These are phyloP conservation scores for Campoplex capitator DNA, from an alignment of 2,888 invertebrate species.

Conservation along the genomic window DNA sequence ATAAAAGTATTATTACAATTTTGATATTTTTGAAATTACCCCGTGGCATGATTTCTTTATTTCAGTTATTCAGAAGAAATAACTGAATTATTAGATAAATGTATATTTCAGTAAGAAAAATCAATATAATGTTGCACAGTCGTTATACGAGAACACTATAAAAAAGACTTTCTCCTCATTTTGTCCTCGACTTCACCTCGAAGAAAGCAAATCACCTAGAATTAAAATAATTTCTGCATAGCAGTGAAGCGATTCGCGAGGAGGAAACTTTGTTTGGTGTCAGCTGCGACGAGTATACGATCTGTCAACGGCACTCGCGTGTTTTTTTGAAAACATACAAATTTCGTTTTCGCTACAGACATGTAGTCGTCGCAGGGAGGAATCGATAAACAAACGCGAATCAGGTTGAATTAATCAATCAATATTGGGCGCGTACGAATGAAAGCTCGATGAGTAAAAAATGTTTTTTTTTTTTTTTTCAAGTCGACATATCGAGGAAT, in stretches of 20 bases:
- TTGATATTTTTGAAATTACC: not conserved
- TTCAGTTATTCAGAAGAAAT: not conserved
- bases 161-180: not conserved
- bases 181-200: not conserved
- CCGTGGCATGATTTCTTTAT: not conserved
- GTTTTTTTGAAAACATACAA: not conserved
- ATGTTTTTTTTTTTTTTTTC: not conserved
- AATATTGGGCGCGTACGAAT: slow-evolving; percentile 39
- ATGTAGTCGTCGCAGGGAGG: not conserved
- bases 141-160: not conserved
- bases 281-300: not conserved
- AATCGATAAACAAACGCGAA: slow-evolving; percentile 49
- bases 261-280: not conserved
- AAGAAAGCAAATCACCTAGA: not conserved
- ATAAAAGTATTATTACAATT: not conserved
- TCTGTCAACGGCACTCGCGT: slow-evolving; percentile 8
- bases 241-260: not conserved
- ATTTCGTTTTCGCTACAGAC: not conserved
- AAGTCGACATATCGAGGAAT: slow-evolving; percentile 32
- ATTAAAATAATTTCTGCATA: slow-evolving; percentile 17
- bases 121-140: not conserved
- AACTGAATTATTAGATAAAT: not conserved
- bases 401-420: slow-evolving; percentile 34
- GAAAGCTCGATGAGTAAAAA: slow-evolving; percentile 39
- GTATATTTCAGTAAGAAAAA: not conserved